Conservation (phyloP, 2,888 invertebrate species). For the Campoplex nolae region DNA sequence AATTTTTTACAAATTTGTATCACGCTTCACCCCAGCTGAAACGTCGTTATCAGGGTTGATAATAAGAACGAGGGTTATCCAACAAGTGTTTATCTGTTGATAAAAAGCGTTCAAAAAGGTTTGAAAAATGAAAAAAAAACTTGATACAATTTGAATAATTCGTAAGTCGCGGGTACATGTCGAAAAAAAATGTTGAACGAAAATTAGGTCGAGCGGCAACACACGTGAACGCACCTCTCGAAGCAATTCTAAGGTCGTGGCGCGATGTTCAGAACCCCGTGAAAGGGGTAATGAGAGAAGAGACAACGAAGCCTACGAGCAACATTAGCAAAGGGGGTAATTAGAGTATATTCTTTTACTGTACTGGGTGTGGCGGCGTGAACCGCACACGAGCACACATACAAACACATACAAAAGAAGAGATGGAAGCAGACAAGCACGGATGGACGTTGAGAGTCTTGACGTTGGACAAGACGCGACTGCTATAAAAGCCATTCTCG, state of each 20-base stretch:
- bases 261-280: slow-evolving; percentile 61
- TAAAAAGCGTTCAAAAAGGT: background rate
- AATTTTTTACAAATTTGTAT: background rate
- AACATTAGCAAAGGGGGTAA: slow-evolving; percentile 62
- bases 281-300: slow-evolving; percentile 69
- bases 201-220: slow-evolving; percentile 42
- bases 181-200: slow-evolving; percentile 11
- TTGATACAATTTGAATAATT: background rate
- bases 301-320: slow-evolving; percentile 60
- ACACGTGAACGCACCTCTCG: slow-evolving; percentile 57
- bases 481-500: slow-evolving; percentile 71
- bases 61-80: background rate
- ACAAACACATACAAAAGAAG: slow-evolving; percentile 5
- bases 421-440: slow-evolving; percentile 28
- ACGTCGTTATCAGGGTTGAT: too few species aligned
- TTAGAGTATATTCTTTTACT: slow-evolving; percentile 68
- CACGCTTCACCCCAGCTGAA: background rate
- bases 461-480: slow-evolving; percentile 53
- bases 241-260: slow-evolving; percentile 62
- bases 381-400: slow-evolving; percentile 61
- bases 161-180: background rate
- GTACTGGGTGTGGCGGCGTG: slow-evolving; percentile 69
- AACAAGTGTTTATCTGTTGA: background rate
- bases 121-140: background rate
- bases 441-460: slow-evolving; percentile 62